Base-by-base conservation (phyloP, 2,888 invertebrate species). In the Enoplolaimus lenunculus region DNA sequence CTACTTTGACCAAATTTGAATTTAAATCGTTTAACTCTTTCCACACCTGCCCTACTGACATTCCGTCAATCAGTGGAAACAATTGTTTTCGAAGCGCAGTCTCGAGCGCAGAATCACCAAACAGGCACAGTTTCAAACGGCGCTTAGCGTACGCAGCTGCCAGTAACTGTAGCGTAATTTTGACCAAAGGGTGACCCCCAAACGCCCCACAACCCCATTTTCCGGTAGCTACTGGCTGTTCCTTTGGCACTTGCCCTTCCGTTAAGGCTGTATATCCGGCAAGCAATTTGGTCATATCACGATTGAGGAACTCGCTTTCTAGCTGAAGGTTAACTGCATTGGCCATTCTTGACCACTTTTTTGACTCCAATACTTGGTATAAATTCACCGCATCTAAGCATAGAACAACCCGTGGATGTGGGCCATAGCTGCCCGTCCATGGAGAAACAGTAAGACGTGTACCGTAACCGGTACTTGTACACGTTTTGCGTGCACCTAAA, bases 141-240 rank as follows among this genome's bases (percentile, higher is more conserved):
- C 67, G 67, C 31, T 66, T 31, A 3, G 67, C 34, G 13, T 31
- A n/a, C 7, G 34, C 34, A 26, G 73, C 71, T 28, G 72, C 73
- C 3, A 72, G 26, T 29, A 70, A 60, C 66, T 72, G 72, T 29
- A 72, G 62, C 1, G 65, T 57, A 7, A 65, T 62, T 68, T 72
- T 72, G n/a, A 72, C 29, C 62, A 28, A 26, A 34, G 64, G 68
- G 30, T 62, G 33, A 1, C 72, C 72, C 68, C 70, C 69, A 31
- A 72, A 72, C 16, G 66, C 72, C 2, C 72, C 72, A 68, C 72
- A 72, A 1, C 72, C 72, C 72, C 72, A 72, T 30, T 72, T 62
- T 0, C 72, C 72, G 1, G 72, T 72, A 7, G 72, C 72, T 1
- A 72, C 68, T 21, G 28, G 34, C n/a, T n/a, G 2, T 13, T 2